Percentiles rank a stretch among this genome's conserved stretches.
Evolutionary conservation across 2,113 vertebrate species (phyloP).

Genomic region (Pachyramphus minor): DNA sequence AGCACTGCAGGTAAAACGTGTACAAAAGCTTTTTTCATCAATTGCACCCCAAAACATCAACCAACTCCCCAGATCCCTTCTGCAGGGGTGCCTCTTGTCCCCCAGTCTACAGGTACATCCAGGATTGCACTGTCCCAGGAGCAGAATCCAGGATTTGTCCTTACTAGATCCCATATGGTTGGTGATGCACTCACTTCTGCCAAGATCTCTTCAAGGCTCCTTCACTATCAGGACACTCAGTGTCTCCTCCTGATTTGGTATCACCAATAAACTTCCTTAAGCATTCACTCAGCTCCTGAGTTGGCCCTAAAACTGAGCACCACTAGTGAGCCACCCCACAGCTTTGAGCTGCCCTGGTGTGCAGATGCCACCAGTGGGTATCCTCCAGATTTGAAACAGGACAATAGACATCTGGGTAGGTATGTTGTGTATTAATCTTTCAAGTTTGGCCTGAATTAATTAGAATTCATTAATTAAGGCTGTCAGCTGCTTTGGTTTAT

Average conservation of each 20-base stretch:
- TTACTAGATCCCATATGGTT: no score
- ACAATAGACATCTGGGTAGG: not conserved
- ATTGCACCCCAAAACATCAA: not conserved
- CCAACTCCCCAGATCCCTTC: not conserved
- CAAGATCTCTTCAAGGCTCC: not conserved
- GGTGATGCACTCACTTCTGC: not conserved
- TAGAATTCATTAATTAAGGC: not conserved
- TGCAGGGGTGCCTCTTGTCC: not conserved
- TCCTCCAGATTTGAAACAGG: not conserved
- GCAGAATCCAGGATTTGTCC: not conserved
- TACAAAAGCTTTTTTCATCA: not conserved
- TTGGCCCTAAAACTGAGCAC: not conserved
- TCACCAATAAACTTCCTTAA: not conserved
- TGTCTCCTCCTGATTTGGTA: not conserved
- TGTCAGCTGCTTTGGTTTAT: not conserved
- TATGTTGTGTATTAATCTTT: not conserved
- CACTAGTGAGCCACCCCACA: not conserved
- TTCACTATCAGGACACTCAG: not conserved
- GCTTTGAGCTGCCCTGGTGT: not conserved
- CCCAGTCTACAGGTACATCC: accelerated
- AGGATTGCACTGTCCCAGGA: not conserved
- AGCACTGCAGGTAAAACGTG: not conserved
- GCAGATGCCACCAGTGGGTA: not conserved
- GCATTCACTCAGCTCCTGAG: not conserved
- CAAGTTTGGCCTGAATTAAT: not conserved